A percentile compares a stretch with the other conserved stretches of the same genome.
Evolutionary conservation across 2,113 vertebrate species (phyloP).

Genomic region (Tympanuchus pallidicinctus): DNA sequence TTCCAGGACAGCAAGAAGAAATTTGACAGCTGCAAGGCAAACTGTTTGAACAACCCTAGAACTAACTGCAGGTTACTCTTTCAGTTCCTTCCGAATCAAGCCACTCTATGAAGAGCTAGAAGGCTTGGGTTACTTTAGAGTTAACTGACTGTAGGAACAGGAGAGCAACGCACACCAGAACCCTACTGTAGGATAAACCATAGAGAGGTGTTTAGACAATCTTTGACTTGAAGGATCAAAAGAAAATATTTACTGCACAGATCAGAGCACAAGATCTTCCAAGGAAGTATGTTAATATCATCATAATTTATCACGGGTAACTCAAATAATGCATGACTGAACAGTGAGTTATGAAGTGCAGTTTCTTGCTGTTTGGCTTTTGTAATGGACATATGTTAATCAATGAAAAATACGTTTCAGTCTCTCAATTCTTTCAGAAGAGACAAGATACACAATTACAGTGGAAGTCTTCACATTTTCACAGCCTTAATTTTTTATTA

Average conservation of each 20-base stretch:
- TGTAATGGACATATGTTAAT: neutral
- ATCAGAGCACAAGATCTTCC: neutral
- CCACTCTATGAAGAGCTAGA: neutral
- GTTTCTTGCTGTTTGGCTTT: neutral
- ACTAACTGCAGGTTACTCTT: neutral
- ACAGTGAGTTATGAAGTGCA: neutral
- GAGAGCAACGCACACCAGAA: neutral
- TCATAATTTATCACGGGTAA: neutral
- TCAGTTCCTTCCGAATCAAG: neutral
- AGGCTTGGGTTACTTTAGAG: neutral
- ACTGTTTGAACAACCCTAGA: neutral
- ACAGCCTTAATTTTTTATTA: neutral
- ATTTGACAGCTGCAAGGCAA: neutral
- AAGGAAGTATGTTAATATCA: neutral
- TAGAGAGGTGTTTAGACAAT: neutral
- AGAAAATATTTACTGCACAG: neutral
- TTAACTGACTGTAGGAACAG: neutral
- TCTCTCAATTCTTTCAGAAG: neutral
- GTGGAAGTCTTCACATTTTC: neutral
- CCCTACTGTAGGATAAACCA: neutral
- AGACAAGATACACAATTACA: neutral
- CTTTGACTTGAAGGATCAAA: accelerated
- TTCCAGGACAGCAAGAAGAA: neutral
- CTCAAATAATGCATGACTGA: neutral
- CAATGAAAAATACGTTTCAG: neutral